Percentiles rank a stretch among this genome's conserved stretches.
These are phyloP conservation scores for Lasioglossum albipes DNA, from an alignment of 1,140 invertebrate genomes.

Conservation along the genomic window DNA sequence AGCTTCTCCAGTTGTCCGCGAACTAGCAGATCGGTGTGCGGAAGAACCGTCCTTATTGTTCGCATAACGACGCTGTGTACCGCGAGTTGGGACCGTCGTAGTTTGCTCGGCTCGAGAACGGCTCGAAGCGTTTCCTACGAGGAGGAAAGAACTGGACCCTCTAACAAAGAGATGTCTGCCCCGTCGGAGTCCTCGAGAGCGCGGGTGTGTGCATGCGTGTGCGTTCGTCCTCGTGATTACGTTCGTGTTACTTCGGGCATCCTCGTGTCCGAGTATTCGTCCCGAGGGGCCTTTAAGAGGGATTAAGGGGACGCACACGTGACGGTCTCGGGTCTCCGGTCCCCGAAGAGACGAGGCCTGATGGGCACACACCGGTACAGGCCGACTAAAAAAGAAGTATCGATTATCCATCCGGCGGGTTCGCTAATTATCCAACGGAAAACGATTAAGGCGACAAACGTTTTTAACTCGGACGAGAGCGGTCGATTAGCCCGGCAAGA, in stretches of 20 bases:
- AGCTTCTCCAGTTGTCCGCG: too few relatives aligned
- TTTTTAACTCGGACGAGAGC: conserved; percentile 24
- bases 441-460: conserved; percentile 18
- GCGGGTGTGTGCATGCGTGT: conserved; percentile 60
- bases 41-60: too few relatives aligned
- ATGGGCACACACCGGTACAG: conserved; percentile 16
- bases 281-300: conserved; percentile 60
- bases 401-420: conserved; percentile 22
- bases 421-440: conserved; percentile 24
- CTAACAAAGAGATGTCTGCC: conserved; percentile 78
- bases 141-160: conserved; percentile 72
- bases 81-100: neutral
- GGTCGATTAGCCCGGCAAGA: conserved; percentile 14
- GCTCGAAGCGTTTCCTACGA: conserved; percentile 55
- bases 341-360: conserved; percentile 42
- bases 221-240: conserved; percentile 62
- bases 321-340: conserved; percentile 43
- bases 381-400: conserved; percentile 13
- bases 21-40: too few relatives aligned
- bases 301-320: conserved; percentile 61
- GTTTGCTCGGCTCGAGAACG: neutral
- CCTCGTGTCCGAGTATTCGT: conserved; percentile 63
- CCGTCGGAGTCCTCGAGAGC: conserved; percentile 63
- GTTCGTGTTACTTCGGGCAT: conserved; percentile 65
- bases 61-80: too few relatives aligned